Base-by-base conservation (phyloP, 2,113 vertebrate species). In the Oncorhynchus nerka region DNA sequence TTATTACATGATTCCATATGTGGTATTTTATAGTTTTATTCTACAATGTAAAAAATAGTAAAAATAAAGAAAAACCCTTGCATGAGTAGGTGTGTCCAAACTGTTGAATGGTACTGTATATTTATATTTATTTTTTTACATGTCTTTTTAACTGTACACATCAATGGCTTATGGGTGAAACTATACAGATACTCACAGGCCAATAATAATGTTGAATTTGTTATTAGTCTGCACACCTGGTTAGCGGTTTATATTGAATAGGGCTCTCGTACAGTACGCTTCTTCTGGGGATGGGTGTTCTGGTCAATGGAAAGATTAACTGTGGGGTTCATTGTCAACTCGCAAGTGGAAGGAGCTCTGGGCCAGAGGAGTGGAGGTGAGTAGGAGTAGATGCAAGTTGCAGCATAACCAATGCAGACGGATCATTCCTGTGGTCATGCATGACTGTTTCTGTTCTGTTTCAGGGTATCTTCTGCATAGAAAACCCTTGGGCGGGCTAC, bases 291-390 rank as follows among this genome's bases (percentile, higher is more conserved):
- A 5, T 68, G 15, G 66, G 7, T 20, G 8, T 16, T 28, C 59
- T 61, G 59, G 59, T n/a, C 15, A 61, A 64, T 13, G 64, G 68
- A 20, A 48, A 16, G 74, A 57, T 67, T n/a, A 5, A 61, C 4
- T 61, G 55, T 30, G 51, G 57, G 69, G 57, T 81, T 91, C 90
- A 91, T 93, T 95, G 93, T 95, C 93, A 95, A 93, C 93, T 95
- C 94, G 93, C 92, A 94, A 30, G 65, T 30, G 19, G 51, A 13
- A n/a, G 13, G 68, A 48, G 20, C 55, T 66, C 7, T 20, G 65
- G 51, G 62, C 32, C 39, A 13, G n/a, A 49, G 65, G 68, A 70
- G 75, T 72, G 64, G 22, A 48, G 45, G 34, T 66, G 26, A 68
- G 26, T 48, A 12, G 72, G 24, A 48, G 30, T 72, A 66, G 64